Base-by-base conservation (phyloP, 2,888 invertebrate species). In the Aleiodes testaceus region DNA sequence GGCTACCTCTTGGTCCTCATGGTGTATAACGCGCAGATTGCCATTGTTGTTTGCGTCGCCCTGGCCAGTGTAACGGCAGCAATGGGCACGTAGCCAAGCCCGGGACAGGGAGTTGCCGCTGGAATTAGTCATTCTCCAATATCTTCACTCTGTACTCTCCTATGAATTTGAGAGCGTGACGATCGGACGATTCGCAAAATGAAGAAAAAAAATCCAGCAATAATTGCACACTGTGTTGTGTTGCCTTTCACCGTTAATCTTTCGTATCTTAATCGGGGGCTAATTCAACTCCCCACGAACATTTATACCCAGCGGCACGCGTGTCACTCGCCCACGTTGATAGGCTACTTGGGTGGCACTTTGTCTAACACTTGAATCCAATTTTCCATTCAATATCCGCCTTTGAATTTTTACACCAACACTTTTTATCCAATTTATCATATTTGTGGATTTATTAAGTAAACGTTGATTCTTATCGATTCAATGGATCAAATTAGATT, bases 1-100 rank as follows among this genome's bases (percentile, higher is more conserved):
- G 85, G 89, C 89, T 88, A 80, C 79, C 80, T 81, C 79, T 80
- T 85, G 82, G 75, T 81, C 80, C 16, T 75, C 63, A 66, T 74
- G 77, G 68, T 76, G 75, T 50, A 70, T 55, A 45, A 64, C 73
- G 30, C 53, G 68, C 20, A 74, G 70, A 75, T 78, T 66, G 20
- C 70, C 64, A 59, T 79, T 80, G 72, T 79, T 84, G 73, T 83
- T 82, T 67, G 75, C 79, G 36, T 79, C 78, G 68, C 81, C 81
- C 72, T 82, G 79, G 22, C 47, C 79, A 59, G 79, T 80, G 76
- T 84, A 84, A 65, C 84, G 80, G 70, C 84, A 84, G 75, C 84
- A 85, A 78, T 81, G 82, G 67, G 81, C 82, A 45, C 81, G 79
- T 11, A 82, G 73, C 83, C 83, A 85, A 14, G 77, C 81, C 66